phyloP scores from a whole-genome alignment of 2,113 vertebrate genomes.

The Apus apus region DNA sequence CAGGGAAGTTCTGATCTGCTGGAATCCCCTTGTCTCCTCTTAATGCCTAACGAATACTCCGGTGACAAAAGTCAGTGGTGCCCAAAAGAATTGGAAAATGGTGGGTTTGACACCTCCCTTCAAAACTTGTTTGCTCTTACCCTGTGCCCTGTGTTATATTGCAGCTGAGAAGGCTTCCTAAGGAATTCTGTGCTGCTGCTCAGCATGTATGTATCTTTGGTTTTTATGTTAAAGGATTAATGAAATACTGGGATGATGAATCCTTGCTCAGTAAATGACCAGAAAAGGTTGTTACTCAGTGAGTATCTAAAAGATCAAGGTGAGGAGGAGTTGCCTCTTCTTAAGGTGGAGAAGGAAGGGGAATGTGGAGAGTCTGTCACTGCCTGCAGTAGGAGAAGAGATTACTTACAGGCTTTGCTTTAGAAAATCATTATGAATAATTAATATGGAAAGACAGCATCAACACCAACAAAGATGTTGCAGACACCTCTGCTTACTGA shows the following conservation, averaged over 20 bases:
- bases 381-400: neutral
- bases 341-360: conserved; percentile 2
- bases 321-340: neutral
- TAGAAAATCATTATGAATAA: neutral
- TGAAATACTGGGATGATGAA: conserved; percentile 51
- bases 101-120: neutral
- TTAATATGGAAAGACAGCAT: neutral
- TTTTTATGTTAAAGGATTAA: conserved; percentile 31
- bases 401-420: neutral
- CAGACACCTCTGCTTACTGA: neutral
- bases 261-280: conserved; percentile 27
- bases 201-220: neutral
- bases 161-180: neutral
- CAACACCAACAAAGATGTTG: neutral
- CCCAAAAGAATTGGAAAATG: neutral
- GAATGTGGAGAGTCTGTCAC: accelerated
- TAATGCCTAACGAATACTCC: neutral
- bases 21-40: neutral
- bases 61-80: neutral
- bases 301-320: conserved; percentile 17
- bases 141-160: neutral
- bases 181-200: conserved; percentile 4
- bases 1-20: neutral
- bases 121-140: neutral
- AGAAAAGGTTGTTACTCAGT: conserved; percentile 45